Percentiles rank a stretch among this genome's conserved stretches.
Evolutionary conservation across 2,888 invertebrate species (phyloP).

Genomic region (Synanthedon formicaeformis): DNA sequence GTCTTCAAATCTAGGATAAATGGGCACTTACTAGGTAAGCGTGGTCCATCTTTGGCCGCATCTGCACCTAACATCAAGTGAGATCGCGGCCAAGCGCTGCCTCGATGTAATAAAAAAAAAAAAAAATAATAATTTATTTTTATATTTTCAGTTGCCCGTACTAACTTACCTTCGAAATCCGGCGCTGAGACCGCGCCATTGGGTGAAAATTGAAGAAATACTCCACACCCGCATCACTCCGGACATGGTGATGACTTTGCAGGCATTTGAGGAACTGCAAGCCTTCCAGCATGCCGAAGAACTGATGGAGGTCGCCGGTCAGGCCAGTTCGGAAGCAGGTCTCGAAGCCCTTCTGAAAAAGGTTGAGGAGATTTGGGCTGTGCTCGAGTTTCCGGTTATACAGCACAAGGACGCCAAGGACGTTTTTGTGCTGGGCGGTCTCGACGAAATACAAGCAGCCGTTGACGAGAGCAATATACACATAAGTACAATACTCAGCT

Average conservation of each 20-base stretch:
- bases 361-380: slow-evolving; percentile 87
- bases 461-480: slow-evolving; percentile 90
- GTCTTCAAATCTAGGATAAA: too few species aligned
- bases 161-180: slow-evolving; percentile 86
- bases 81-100: too few species aligned
- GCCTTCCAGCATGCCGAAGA: slow-evolving; percentile 80
- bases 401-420: slow-evolving; percentile 86
- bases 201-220: slow-evolving; percentile 83
- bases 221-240: slow-evolving; percentile 79
- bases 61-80: too few species aligned
- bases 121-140: background rate
- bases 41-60: too few species aligned
- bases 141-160: slow-evolving; percentile 72
- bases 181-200: slow-evolving; percentile 82
- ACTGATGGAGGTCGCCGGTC: slow-evolving; percentile 86
- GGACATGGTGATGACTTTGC: slow-evolving; percentile 76
- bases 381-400: slow-evolving; percentile 80
- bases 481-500: slow-evolving; percentile 87
- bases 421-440: slow-evolving; percentile 83
- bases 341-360: slow-evolving; percentile 84
- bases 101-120: too few species aligned
- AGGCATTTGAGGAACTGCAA: slow-evolving; percentile 76
- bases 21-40: too few species aligned
- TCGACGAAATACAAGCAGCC: slow-evolving; percentile 85
- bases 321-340: slow-evolving; percentile 89